Conservation (phyloP, 2,888 invertebrate genomes). For the Erebia palarica region DNA sequence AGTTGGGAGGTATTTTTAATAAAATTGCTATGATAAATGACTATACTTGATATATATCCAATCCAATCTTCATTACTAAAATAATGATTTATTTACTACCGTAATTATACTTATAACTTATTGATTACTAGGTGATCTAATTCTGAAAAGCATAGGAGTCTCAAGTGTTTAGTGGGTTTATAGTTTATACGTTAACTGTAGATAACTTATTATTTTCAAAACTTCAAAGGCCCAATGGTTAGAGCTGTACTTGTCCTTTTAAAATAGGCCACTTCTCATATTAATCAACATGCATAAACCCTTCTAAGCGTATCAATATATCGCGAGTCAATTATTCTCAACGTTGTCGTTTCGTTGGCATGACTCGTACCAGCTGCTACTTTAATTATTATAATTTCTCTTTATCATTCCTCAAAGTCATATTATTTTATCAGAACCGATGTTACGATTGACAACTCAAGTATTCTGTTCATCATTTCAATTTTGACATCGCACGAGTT, state of each 20-base stretch:
- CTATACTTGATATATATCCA: too few relatives aligned
- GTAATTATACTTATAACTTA: too few relatives aligned
- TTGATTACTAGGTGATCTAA: too few relatives aligned
- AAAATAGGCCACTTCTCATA: neutral
- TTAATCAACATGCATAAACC: neutral
- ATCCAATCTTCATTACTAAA: too few relatives aligned
- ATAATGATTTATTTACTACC: too few relatives aligned
- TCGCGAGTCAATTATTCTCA: neutral
- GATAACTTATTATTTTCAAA: too few relatives aligned
- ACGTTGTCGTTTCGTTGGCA: neutral
- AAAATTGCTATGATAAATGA: too few relatives aligned
- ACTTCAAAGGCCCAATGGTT: too few relatives aligned
- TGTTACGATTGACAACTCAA: slow-evolving; percentile 13
- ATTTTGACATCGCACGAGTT: slow-evolving; percentile 35
- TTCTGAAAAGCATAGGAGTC: too few relatives aligned
- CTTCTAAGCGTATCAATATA: neutral
- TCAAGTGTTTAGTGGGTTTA: too few relatives aligned
- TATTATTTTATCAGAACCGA: slow-evolving; percentile 17
- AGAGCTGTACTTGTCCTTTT: neutral
- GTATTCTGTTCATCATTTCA: slow-evolving; percentile 21
- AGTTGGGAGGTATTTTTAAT: too few relatives aligned
- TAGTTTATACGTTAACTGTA: too few relatives aligned
- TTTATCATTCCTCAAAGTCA: slow-evolving; percentile 21
- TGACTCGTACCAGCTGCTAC: slow-evolving; percentile 2
- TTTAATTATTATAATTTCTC: slow-evolving; percentile 22